A percentile compares a stretch with the other conserved stretches of the same genome.
Conservation (phyloP, 2,113 vertebrate species). For the Chascanopsetta lugubris region DNA sequence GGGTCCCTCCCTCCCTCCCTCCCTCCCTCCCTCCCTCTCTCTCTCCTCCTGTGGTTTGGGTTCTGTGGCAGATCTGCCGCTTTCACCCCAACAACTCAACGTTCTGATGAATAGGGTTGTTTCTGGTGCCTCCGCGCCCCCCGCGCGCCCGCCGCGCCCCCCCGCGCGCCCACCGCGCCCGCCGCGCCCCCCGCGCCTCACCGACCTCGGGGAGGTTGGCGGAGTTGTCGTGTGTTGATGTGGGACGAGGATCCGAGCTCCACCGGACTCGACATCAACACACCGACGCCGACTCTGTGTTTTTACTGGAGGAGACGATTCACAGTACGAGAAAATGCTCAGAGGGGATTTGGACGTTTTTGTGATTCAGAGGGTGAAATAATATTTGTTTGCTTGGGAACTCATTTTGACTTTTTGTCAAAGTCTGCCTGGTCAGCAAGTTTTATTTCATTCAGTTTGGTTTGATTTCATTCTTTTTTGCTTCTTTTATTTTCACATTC, state of each 20-base stretch:
- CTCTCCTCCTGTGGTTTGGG: conserved; percentile 2
- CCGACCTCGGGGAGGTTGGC: conserved; percentile 13
- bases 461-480: not conserved
- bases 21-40: no score
- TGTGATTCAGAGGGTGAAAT: not conserved
- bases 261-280: conserved; percentile 41
- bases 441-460: no score
- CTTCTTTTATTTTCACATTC: no score
- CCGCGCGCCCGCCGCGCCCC: conserved; percentile 2
- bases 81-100: conserved; percentile 12
- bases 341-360: not conserved
- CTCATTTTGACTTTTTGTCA: no score
- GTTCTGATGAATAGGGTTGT: conserved; percentile 47
- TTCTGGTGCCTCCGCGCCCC: conserved; percentile 43
- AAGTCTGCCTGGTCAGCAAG: no score
- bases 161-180: conserved; percentile 11
- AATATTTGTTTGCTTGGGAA: not conserved
- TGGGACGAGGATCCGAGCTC: conserved; percentile 38
- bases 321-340: not conserved
- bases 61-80: not conserved
- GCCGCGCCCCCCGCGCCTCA: conserved; percentile 10
- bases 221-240: conserved; percentile 21
- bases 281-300: conserved; percentile 10
- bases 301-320: conserved; percentile 36
- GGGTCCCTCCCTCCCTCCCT: no score